Percentiles rank a stretch among this genome's conserved stretches.
These are phyloP conservation scores for Caenorhabditis becei DNA, from an alignment of 2,888 invertebrate genomes.

Conservation along the genomic window DNA sequence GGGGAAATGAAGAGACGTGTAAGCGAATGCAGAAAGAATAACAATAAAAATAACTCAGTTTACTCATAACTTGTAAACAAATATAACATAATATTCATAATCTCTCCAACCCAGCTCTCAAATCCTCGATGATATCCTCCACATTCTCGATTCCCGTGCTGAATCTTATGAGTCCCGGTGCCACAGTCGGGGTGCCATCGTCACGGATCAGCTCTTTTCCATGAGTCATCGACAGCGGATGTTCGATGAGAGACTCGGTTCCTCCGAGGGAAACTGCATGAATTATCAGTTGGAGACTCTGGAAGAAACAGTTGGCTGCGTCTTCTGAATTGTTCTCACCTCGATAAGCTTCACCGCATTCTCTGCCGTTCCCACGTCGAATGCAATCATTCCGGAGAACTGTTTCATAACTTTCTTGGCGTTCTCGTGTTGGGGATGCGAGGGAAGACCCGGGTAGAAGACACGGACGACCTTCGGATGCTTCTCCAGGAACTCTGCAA, in stretches of 20 bases:
- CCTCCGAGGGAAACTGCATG: constrained; percentile 75
- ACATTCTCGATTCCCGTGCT: constrained; percentile 82
- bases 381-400: constrained; percentile 72
- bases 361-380: constrained; percentile 62
- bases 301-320: neutral
- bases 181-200: constrained; percentile 8
- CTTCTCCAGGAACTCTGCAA: constrained; percentile 66
- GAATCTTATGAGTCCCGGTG: constrained; percentile 64
- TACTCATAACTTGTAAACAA: neutral
- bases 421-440: constrained; percentile 72
- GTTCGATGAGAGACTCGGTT: constrained; percentile 71
- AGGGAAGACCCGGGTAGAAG: constrained; percentile 72
- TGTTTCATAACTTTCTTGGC: constrained; percentile 61
- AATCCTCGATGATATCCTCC: constrained; percentile 82
- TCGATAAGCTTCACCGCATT: constrained; percentile 60
- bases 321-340: constrained; percentile 10
- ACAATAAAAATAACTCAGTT: too few relatives aligned
- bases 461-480: constrained; percentile 68
- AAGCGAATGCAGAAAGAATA: too few relatives aligned
- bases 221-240: constrained; percentile 67
- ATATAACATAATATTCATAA: neutral
- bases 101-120: constrained; percentile 76
- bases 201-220: constrained; percentile 57
- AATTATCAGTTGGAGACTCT: constrained; percentile 38
- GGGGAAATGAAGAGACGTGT: neutral